Evolutionary conservation across 2,888 invertebrate species (phyloP), one percentile per base, ranked within the genome.

Genomic region (Xylophagus ater): DNA sequence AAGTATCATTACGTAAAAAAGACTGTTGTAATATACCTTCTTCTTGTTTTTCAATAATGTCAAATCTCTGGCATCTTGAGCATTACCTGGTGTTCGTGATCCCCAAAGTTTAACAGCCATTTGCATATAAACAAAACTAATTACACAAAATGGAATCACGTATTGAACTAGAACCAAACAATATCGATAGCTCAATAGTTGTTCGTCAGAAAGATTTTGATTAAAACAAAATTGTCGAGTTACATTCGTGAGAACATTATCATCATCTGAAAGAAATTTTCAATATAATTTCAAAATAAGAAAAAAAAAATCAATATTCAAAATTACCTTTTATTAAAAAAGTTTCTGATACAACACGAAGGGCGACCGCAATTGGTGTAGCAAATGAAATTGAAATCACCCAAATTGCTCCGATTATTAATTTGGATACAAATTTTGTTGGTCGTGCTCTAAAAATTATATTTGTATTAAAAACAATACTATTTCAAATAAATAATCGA

Each of bases 21-120:
- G 30, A 28, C 81, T 29, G 21, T 34, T 26, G 7, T 17, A n/a
- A 23, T 5, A 34, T 60, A 86, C 87, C 76, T 81, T 85, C 55
- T 82, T 82, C 58, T 85, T 86, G 57, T 88, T 88, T 51, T 74
- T 76, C 64, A 83, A 74, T 41, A 87, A 71, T 40, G 78, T 78
- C n/a, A 81, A 80, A 52, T 87, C 87, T 17, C 85, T 68, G 10
- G 73, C 72, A 58, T 82, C 80, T 52, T 83, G 77, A 1, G 82
- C 82, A 54, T 82, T 81, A 4, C 86, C 86, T 0, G 87, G 86
- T 2, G 82, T 78, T 32, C 74, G 71, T 4, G 81, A 78, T 3
- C 84, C 81, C 84, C 86, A 87, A 20, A 89, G 67, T 49, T 77
- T 76, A 52, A 79, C 70, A 0, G 81, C 83, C 74, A 89, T 85